Conservation (phyloP, 2,113 vertebrate genomes). For the Nymphicus hollandicus region DNA sequence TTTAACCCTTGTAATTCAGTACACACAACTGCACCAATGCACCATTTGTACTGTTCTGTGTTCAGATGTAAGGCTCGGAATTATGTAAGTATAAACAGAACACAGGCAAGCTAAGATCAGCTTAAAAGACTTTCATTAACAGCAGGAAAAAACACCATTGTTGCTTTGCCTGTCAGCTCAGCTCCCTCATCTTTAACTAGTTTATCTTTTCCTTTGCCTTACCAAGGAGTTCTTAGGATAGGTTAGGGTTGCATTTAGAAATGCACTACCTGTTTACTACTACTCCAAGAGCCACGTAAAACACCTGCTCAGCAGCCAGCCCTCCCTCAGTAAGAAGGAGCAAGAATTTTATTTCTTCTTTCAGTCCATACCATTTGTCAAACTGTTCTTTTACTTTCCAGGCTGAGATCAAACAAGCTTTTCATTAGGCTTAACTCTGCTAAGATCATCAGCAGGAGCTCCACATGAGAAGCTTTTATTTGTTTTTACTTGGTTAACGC, state of each 20-base stretch:
- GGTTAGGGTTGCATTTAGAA: background rate
- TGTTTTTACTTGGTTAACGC: slow-evolving; percentile 31
- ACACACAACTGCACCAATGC: background rate
- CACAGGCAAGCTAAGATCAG: background rate
- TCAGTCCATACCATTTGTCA: slow-evolving; percentile 8
- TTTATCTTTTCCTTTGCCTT: background rate
- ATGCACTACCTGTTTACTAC: background rate
- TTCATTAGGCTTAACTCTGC: slow-evolving; percentile 48
- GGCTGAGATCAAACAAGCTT: slow-evolving; percentile 35
- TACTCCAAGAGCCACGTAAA: background rate
- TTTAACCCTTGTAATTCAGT: background rate
- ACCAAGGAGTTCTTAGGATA: background rate
- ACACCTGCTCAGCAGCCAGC: slow-evolving; percentile 6
- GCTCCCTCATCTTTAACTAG: background rate
- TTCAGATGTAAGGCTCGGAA: background rate
- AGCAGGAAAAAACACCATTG: background rate
- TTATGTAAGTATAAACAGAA: background rate
- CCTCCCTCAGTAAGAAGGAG: background rate
- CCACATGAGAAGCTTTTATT: slow-evolving; percentile 30
- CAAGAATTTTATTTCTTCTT: slow-evolving; percentile 9
- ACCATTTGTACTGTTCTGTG: background rate
- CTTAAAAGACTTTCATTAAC: background rate
- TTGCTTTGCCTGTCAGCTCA: background rate
- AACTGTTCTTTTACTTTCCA: slow-evolving; percentile 18
- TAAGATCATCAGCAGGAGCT: slow-evolving; percentile 51